Evolutionary conservation across 2,888 invertebrate genomes (phyloP), one percentile per base, ranked within the genome.

Genomic region (Heteromurus nitidus): DNA sequence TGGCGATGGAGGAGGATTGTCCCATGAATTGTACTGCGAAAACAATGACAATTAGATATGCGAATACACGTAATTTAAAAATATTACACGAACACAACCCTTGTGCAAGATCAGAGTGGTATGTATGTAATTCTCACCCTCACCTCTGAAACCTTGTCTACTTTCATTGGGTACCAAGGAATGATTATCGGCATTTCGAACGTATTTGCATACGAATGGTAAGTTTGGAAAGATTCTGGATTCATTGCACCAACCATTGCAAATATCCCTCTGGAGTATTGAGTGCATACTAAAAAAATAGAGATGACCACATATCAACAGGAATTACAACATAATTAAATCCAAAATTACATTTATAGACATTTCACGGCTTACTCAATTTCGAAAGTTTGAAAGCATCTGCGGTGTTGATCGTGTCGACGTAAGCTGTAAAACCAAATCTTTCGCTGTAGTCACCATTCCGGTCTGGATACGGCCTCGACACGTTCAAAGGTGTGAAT

Each of bases 111-210:
- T n/a, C n/a, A n/a, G n/a, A n/a, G n/a, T n/a, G n/a, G n/a, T n/a
- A n/a, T n/a, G n/a, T n/a, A n/a, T n/a, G n/a, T n/a, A n/a, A n/a
- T n/a, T n/a, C n/a, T n/a, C n/a, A n/a, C 13, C 7, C 47, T 50
- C 26, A 69, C 69, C 60, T 82, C 76, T n/a, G 82, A 72, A 20
- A 82, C 65, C 53, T 77, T 77, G 13, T 77, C 77, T 20, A 80
- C 60, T 28, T 83, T 84, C 55, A 82, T 67, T 0, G 96, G 96
- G 89, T 96, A 96, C 96, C 96, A 96, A 13, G 96, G 96, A 53
- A 96, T 96, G 82, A 96, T 94, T 89, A 96, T 96, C 36, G 96
- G 96, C 95, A 96, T 96, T 91, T 97, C 96, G 89, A 97, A 97
- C 67, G 96, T 96, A 90, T 97, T 96, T 88, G 95, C 95, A 90